phyloP scores from a whole-genome alignment of 2,888 invertebrate species.

The Drosophila neutralis region DNA sequence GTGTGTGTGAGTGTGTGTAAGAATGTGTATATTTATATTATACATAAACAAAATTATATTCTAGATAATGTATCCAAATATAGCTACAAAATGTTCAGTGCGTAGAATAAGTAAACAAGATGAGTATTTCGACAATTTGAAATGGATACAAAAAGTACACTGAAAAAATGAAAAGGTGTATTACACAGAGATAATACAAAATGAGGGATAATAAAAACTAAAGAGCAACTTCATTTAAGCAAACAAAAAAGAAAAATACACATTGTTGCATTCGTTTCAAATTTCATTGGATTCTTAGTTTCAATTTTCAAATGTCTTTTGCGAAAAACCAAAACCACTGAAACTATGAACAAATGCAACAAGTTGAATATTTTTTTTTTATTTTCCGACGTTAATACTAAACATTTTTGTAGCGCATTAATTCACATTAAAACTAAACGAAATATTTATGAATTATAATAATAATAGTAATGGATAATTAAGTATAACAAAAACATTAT shows the following conservation, averaged over 20 bases:
- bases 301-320: slow-evolving; percentile 3
- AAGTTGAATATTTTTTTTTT: slow-evolving; percentile 1
- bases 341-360: slow-evolving; percentile 7
- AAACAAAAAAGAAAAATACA: slow-evolving; percentile 27
- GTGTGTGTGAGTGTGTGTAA: slow-evolving; percentile 18
- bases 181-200: slow-evolving; percentile 53
- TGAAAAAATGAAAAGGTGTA: slow-evolving; percentile 21
- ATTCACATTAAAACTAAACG: slow-evolving; percentile 48
- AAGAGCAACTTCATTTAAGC: slow-evolving; percentile 40
- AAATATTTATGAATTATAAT: slow-evolving; percentile 29
- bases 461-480: slow-evolving; percentile 37
- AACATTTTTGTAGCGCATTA: slow-evolving; percentile 40
- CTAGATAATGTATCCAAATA: slow-evolving; percentile 25
- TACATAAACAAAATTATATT: slow-evolving; percentile 65
- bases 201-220: slow-evolving; percentile 26
- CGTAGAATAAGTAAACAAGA: slow-evolving; percentile 31
- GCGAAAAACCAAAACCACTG: not conserved
- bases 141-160: slow-evolving; percentile 58
- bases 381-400: slow-evolving; percentile 27
- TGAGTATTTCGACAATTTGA: slow-evolving; percentile 38
- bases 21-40: slow-evolving; percentile 36
- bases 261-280: slow-evolving; percentile 21
- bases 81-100: slow-evolving; percentile 50
- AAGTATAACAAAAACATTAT: slow-evolving; percentile 52
- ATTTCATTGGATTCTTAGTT: slow-evolving; percentile 23